These are phyloP conservation scores for Elmis aenea DNA, from an alignment of 2,888 invertebrate species.

Conservation along the genomic window DNA sequence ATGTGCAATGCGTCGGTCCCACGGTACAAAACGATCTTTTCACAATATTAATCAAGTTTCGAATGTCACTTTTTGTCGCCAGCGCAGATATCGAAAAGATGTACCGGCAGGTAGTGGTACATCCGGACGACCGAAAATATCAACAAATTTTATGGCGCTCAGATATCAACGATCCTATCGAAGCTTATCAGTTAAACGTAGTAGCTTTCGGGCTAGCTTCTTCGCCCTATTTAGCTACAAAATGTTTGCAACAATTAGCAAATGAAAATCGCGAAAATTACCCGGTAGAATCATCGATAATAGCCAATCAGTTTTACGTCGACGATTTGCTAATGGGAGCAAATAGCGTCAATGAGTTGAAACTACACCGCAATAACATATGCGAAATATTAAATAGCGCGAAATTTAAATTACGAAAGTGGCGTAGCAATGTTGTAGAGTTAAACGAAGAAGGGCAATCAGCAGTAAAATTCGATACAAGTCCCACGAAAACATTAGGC, in stretches of 20 bases:
- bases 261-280: slow-evolving; percentile 7
- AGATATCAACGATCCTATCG: too few relatives aligned
- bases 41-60: slow-evolving; percentile 9
- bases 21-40: slow-evolving; percentile 13
- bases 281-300: slow-evolving; percentile 14
- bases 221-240: slow-evolving; percentile 19
- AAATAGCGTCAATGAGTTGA: slow-evolving; percentile 11
- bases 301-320: slow-evolving; percentile 21
- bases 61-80: slow-evolving; percentile 1
- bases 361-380: slow-evolving; percentile 16
- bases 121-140: slow-evolving; percentile 2
- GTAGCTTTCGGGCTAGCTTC: slow-evolving; percentile 24
- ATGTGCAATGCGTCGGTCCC: slow-evolving; percentile 13
- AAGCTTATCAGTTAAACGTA: slow-evolving; percentile 8
- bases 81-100: slow-evolving; percentile 10
- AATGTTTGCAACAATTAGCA: slow-evolving; percentile 13
- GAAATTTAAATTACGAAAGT: slow-evolving; percentile 21
- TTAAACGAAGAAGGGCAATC: slow-evolving; percentile 9
- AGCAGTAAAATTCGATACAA: not conserved
- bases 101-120: slow-evolving; percentile 10
- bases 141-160: slow-evolving; percentile 10
- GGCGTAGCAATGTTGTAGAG: slow-evolving; percentile 10
- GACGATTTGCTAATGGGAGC: slow-evolving; percentile 20
- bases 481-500: slow-evolving; percentile 11
- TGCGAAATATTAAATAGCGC: slow-evolving; percentile 11